Evolutionary conservation across 2,797 vertebrate genomes (phyloP).

Genomic region (Dicrostonyx torquatus): DNA sequence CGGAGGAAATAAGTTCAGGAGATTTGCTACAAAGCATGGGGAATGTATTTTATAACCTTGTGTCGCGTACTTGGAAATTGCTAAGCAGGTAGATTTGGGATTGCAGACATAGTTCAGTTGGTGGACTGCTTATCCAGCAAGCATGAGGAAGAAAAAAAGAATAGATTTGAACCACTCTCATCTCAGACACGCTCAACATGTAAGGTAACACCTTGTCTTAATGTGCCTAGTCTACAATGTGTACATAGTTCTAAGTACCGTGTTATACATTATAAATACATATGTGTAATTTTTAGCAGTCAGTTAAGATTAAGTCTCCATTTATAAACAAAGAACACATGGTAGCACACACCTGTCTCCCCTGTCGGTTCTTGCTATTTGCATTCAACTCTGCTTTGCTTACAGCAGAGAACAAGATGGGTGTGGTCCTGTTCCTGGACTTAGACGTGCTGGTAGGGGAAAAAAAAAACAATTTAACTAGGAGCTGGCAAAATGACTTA

Average conservation of each 20-base stretch:
- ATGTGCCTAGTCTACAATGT: neutral
- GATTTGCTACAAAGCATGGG: neutral
- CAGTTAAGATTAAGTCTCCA: neutral
- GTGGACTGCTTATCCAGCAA: neutral
- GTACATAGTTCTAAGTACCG: neutral
- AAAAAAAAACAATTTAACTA: neutral
- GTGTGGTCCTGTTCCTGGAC: neutral
- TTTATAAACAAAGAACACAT: neutral
- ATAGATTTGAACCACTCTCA: neutral
- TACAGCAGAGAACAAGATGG: neutral
- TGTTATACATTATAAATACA: neutral
- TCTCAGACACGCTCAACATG: neutral
- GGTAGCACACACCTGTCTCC: accelerated
- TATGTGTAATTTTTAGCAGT: neutral
- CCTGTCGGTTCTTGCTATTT: neutral
- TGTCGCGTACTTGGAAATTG: neutral
- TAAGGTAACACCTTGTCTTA: neutral
- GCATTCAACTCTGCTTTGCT: neutral
- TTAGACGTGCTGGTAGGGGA: neutral
- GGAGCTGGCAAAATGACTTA: neutral
- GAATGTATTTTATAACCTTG: neutral
- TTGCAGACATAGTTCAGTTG: neutral
- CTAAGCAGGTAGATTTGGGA: neutral
- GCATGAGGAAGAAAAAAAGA: neutral
- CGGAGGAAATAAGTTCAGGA: neutral